Evolutionary conservation across 2,797 vertebrate species (phyloP).

Genomic region (Onychomys arenicola): DNA sequence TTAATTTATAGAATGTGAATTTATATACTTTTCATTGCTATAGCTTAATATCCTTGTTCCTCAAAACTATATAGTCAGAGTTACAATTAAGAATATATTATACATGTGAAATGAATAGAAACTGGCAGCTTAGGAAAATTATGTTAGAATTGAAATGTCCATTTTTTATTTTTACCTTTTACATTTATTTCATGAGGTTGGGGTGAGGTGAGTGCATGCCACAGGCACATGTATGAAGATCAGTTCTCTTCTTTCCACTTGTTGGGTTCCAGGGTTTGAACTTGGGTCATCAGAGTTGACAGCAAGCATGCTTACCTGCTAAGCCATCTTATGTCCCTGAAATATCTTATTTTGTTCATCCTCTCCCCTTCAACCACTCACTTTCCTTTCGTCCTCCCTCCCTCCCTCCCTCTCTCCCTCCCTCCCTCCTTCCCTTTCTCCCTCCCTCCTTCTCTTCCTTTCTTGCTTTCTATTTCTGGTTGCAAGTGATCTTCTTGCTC

Average conservation of each 20-base stretch:
- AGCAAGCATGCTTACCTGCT: not conserved
- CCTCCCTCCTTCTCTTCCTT: too few species aligned
- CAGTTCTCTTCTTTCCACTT: not conserved
- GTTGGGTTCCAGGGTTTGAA: not conserved
- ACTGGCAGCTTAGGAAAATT: conserved; percentile 48
- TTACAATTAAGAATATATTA: conserved; percentile 50
- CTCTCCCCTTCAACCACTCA: not conserved
- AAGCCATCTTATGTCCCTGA: not conserved
- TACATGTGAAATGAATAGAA: conserved; percentile 54
- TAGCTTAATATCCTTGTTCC: conserved; percentile 34
- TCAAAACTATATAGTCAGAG: conserved; percentile 41
- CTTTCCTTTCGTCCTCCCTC: not conserved
- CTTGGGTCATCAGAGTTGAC: not conserved
- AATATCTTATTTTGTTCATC: not conserved
- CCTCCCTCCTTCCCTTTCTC: too few species aligned
- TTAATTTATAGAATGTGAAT: conserved; percentile 62
- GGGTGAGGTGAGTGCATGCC: not conserved
- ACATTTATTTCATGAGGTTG: not conserved
- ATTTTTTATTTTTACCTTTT: not conserved
- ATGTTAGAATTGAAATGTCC: not conserved
- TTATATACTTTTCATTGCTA: conserved; percentile 19
- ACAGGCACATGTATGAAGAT: not conserved
- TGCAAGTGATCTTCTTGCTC: not conserved
- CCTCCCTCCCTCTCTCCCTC: not conserved
- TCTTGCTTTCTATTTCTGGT: not conserved